A percentile compares a stretch with the other conserved stretches of the same genome.
Conservation (phyloP, 2,888 invertebrate genomes). For the Torymus aiolomorphi region DNA sequence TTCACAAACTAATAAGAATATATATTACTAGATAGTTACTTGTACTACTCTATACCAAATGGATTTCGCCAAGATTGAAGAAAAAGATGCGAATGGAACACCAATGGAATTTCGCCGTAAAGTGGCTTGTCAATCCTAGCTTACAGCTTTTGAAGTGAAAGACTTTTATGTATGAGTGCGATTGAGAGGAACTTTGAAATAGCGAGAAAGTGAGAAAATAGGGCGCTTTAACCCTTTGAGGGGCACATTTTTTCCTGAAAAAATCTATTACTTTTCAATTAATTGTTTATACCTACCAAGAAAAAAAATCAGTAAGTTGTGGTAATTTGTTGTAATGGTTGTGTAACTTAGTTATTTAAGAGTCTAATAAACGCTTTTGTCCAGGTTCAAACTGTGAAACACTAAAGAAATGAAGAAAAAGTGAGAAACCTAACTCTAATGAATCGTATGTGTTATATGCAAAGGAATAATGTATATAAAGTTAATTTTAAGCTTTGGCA, state of each 20-base stretch:
- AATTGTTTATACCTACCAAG: too few relatives aligned
- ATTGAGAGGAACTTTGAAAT: background rate
- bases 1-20: background rate
- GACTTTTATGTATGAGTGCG: constrained; percentile 17
- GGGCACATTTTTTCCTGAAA: too few relatives aligned
- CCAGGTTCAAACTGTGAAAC: too few relatives aligned
- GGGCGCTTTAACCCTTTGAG: constrained; percentile 32
- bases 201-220: constrained; percentile 32
- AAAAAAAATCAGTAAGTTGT: too few relatives aligned
- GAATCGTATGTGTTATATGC: constrained; percentile 33
- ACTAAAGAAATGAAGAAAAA: too few relatives aligned
- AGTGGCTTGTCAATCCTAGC: constrained; percentile 57
- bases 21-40: background rate
- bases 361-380: too few relatives aligned
- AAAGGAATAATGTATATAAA: constrained; percentile 14
- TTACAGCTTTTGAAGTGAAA: constrained; percentile 9
- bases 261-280: too few relatives aligned
- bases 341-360: too few relatives aligned
- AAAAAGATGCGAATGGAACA: constrained; percentile 19
- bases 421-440: constrained; percentile 26
- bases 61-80: background rate
- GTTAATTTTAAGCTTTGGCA: constrained; percentile 7
- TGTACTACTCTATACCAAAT: background rate
- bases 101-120: constrained; percentile 42
- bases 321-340: too few relatives aligned